Evolutionary conservation across 2,888 invertebrate genomes (phyloP), one percentile per base, ranked within the genome.

Genomic region (Archips xylosteana): DNA sequence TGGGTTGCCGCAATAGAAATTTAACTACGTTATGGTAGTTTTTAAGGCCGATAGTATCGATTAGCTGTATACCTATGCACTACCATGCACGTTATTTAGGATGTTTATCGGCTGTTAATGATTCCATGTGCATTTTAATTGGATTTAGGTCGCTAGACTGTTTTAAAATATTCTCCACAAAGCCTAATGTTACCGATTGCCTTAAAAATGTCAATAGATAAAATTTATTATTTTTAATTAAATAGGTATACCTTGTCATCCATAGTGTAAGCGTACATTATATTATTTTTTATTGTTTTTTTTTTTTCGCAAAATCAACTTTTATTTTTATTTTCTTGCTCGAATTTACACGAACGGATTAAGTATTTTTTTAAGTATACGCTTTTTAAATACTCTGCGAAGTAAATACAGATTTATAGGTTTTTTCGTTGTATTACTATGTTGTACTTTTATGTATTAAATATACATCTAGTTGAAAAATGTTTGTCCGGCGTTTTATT

Each of bases 191-290:
- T 64, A 70, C 70, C 45, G 45, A 68, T 70, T 70, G 74, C 74
- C 74, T 74, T 74, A 74, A 64, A 68, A 61, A 75, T 71, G 74
- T 75, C 75, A 75, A 76, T 74, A 72, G 67, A 67, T 66, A 54
- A 73, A 70, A 73, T 76, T 23, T 77, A 77, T 81, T 76, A 77
- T 81, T 81, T 81, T 54, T 60, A 65, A 59, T 54, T 60, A 65
- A 59, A 42, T 69, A 68, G 72, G 54, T 66, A 71, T 68, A 68
- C 47, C 49, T 60, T 59, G 67, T 64, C 73, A 73, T 65, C 64
- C 23, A 34, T 74, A 74, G 73, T 36, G 5, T 74, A 74, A 74
- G 73, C 64, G 69, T 64, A 74, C 67, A 49, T 45, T 74, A 42
- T 67, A 67, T 74, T 67, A 67, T 74, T 65, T 72, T 73, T 74